Base-by-base conservation (phyloP, 2,113 vertebrate species). In the Rhea pennata region DNA sequence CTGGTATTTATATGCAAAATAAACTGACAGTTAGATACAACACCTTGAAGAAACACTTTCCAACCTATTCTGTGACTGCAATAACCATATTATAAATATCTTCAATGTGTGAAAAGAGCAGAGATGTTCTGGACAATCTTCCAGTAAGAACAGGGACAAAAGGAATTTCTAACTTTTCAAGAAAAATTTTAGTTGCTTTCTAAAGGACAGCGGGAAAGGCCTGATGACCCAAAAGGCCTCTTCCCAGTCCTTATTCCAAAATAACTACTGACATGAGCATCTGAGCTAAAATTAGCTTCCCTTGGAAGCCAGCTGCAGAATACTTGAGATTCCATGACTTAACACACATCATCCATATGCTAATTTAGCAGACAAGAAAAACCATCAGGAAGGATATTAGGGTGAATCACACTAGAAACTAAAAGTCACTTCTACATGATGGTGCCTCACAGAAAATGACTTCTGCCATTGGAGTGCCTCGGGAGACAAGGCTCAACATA, bases 301-400 rank as follows among this genome's bases (percentile, higher is more conserved):
- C 42, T 51, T 72, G 31, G 42, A 90, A 93, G 72, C 27, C 80
- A 92, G n/a, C 22, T 92, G 69, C 26, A 86, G 61, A 78, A 61
- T 67, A 61, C 65, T 69, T 81, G 83, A 67, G 51, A 92, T 61
- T 69, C 24, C 61, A 59, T n/a, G 67, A 48, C 29, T 91, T 89
- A 70, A 79, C 0, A 0, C 87, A 61, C 19, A 81, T 80, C 33
- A 71, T 6, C 54, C 51, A 9, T 83, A 65, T 53, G 42, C 36
- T 92, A 93, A 94, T 92, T 96, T 84, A 78, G n/a, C 79, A 95
- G 92, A 88, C 23, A 77, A 72, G 51, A 67, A 82, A 89, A 66
- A 76, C 44, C 56, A 40, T 69, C 62, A 58, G 65, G 40, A 48
- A 92, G 39, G 39, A 42, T 53, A 76, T 22, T 75, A 69, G 21